Conservation (phyloP, 2,113 vertebrate genomes). For the Arvicanthis niloticus region DNA sequence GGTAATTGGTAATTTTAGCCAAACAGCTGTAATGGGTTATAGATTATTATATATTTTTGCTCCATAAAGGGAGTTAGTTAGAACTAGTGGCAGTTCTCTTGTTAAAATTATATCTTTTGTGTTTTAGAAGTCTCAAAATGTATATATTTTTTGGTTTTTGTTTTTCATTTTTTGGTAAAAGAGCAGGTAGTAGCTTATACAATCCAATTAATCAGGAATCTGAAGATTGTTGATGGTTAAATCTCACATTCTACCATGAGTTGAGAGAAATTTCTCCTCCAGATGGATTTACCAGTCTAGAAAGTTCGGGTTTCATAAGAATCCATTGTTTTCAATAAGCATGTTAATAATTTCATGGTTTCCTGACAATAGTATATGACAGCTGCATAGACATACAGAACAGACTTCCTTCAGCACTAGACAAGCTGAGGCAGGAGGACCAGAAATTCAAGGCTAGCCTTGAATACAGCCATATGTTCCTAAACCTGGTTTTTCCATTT, state of each 20-base stretch:
- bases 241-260: background rate
- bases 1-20: slow-evolving; percentile 76
- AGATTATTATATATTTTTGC: slow-evolving; percentile 61
- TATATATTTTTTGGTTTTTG: background rate
- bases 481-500: background rate
- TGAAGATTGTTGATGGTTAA: background rate
- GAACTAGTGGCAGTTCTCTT: slow-evolving; percentile 59
- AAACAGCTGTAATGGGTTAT: slow-evolving; percentile 10
- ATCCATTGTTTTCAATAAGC: slow-evolving; percentile 20
- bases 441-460: background rate
- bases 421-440: background rate
- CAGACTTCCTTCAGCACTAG: background rate
- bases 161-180: background rate
- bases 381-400: background rate
- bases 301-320: slow-evolving; percentile 24
- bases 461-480: too few species aligned
- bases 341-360: background rate
- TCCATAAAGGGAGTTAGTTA: slow-evolving; percentile 67
- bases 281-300: background rate
- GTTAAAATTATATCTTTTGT: slow-evolving; percentile 52
- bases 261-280: background rate
- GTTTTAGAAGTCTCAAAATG: slow-evolving; percentile 24
- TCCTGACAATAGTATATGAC: background rate
- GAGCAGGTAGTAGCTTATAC: background rate
- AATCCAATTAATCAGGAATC: background rate